Evolutionary conservation across 2,888 invertebrate genomes (phyloP).

Genomic region (Eurytoma adleriae): DNA sequence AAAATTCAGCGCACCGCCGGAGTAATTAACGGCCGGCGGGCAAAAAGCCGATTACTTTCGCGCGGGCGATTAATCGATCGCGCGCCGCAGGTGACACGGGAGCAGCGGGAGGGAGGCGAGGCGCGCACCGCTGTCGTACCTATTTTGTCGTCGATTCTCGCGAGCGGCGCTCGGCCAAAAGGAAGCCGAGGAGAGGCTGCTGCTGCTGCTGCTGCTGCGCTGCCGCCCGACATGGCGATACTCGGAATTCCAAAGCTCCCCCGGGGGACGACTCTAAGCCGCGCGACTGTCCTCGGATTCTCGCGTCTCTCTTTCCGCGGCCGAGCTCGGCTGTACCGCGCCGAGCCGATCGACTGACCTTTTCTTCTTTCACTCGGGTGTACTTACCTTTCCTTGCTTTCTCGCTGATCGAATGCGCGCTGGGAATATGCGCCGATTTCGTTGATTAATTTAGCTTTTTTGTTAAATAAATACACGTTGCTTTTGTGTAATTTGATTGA

Average conservation of each 20-base stretch:
- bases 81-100: slow-evolving; percentile 39
- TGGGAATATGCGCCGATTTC: too few relatives aligned
- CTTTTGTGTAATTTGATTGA: too few relatives aligned
- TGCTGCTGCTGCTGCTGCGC: background rate
- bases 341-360: slow-evolving; percentile 3
- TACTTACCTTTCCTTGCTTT: background rate
- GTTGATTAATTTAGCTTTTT: too few relatives aligned
- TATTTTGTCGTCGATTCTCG: slow-evolving; percentile 44
- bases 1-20: slow-evolving; percentile 1
- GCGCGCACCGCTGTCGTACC: slow-evolving; percentile 6
- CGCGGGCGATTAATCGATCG: slow-evolving; percentile 40
- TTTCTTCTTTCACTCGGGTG: background rate
- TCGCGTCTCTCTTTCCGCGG: background rate
- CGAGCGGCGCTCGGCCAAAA: slow-evolving; percentile 3
- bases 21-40: slow-evolving; percentile 34
- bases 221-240: slow-evolving; percentile 45
- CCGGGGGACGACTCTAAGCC: slow-evolving; percentile 10
- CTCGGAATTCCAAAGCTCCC: slow-evolving; percentile 43
- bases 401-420: background rate
- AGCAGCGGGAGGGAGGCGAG: background rate
- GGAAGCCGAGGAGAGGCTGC: slow-evolving; percentile 6
- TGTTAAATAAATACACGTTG: too few relatives aligned
- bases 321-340: background rate
- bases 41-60: slow-evolving; percentile 35
- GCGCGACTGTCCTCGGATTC: background rate